Evolutionary conservation across 2,113 vertebrate genomes (phyloP), one percentile per base, ranked within the genome.

Genomic region (Chlamydotis undulata): DNA sequence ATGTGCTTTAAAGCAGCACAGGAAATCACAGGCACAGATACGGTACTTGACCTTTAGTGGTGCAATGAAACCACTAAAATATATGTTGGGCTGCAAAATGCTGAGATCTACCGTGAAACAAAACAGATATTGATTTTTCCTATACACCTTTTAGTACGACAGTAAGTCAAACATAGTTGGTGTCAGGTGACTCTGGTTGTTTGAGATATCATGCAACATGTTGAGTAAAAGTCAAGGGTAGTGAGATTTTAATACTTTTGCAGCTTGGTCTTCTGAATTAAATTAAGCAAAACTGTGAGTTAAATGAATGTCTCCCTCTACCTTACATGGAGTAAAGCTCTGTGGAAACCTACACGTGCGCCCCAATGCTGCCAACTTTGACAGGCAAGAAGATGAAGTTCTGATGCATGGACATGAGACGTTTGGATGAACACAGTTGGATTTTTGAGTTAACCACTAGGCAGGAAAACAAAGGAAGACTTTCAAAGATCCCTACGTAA

Each of bases 91-190:
- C 95, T 94, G 84, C 76, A 92, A 94, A 83, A 97, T 79, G 52
- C 84, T 83, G 81, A 96, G 85, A 91, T 81, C 91, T 70, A 84
- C 68, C 4, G 61, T 93, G 90, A 96, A 97, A 97, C 93, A 97
- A 96, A 97, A 95, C 85, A 94, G 57, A 78, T 93, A 96, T 86
- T 95, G 95, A 97, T 96, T 97, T 97, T 93, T 83, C 87, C 89
- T 59, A 14, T 49, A 69, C 47, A 89, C 73, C 81, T 95, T 74
- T 65, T 87, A 96, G 52, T 70, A 93, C 31, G 15, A 97, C 37
- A 76, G 49, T 92, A 96, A 97, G 85, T 95, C 87, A 89, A 94
- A 94, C 70, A 76, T 2, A 80, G 80, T 57, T 94, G 95, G 80
- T 80, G 49, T 37, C 63, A 87, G 61, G 41, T 85, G 77, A 96